phyloP scores from a whole-genome alignment of 2,113 vertebrate species.

The Mirza zaza region DNA sequence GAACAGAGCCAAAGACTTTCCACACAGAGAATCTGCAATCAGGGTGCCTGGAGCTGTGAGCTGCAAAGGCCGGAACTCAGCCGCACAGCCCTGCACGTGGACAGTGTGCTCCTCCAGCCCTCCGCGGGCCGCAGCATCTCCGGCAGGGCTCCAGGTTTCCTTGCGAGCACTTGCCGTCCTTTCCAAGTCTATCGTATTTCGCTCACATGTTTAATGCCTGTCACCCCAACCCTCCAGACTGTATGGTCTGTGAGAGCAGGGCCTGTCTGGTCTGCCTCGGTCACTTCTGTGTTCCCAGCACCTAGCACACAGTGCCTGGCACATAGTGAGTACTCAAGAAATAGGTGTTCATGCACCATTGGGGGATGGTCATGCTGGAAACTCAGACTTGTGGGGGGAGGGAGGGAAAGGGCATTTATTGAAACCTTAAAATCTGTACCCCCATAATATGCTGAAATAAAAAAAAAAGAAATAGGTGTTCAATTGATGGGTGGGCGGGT shows the following conservation, averaged over 20 bases:
- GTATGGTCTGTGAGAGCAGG: neutral
- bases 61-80: neutral
- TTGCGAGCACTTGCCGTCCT: neutral
- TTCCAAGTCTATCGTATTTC: neutral
- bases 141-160: neutral
- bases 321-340: neutral
- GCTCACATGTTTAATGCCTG: neutral
- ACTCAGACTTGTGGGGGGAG: too few relatives aligned
- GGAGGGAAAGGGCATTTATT: too few relatives aligned
- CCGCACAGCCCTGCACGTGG: neutral
- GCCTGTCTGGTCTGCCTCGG: neutral
- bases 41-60: neutral
- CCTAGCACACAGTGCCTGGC: neutral
- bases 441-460: too few relatives aligned
- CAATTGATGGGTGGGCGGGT: neutral
- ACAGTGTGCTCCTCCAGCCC: rapidly evolving
- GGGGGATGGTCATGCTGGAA: too few relatives aligned
- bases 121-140: rapidly evolving
- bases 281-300: neutral
- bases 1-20: slow-evolving; percentile 29
- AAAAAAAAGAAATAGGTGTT: neutral
- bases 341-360: neutral
- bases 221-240: neutral
- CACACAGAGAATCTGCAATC: neutral
- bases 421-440: too few relatives aligned